These are phyloP conservation scores for Carduelis carduelis DNA, from an alignment of 2,797 vertebrate genomes.

Conservation along the genomic window DNA sequence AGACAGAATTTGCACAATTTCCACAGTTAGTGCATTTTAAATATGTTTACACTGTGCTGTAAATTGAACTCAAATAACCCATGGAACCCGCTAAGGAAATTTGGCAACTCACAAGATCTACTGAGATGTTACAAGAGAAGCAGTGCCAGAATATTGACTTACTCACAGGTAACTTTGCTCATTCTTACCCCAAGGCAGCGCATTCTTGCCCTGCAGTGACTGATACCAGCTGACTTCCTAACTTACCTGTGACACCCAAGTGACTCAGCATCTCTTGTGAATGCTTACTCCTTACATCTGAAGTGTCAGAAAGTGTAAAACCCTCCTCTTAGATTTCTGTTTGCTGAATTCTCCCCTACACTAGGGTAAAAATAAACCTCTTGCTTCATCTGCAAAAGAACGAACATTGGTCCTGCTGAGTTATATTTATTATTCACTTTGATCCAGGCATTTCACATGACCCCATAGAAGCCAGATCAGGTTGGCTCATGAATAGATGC, in stretches of 20 bases:
- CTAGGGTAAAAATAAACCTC: background rate
- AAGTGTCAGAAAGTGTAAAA: background rate
- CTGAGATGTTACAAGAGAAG: background rate
- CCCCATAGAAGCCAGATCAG: slow-evolving; percentile 50
- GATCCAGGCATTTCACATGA: slow-evolving; percentile 56
- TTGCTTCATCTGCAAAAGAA: slow-evolving; percentile 21
- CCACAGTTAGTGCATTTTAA: background rate
- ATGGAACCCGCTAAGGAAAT: background rate
- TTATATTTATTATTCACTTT: slow-evolving; percentile 49
- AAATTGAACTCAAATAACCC: background rate
- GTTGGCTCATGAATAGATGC: slow-evolving; percentile 53
- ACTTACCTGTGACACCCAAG: background rate
- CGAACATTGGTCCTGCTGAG: background rate
- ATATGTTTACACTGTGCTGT: background rate
- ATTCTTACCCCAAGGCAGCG: background rate
- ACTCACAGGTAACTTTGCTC: background rate
- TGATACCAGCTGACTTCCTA: background rate
- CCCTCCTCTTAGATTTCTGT: background rate
- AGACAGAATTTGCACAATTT: background rate
- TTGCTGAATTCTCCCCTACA: background rate
- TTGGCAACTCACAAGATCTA: background rate
- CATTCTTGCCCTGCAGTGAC: background rate
- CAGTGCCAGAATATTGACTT: background rate
- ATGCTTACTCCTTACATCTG: background rate
- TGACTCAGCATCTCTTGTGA: background rate